phyloP scores from a whole-genome alignment of 2,797 vertebrate species.

The Heteromormyrus szaboi region DNA sequence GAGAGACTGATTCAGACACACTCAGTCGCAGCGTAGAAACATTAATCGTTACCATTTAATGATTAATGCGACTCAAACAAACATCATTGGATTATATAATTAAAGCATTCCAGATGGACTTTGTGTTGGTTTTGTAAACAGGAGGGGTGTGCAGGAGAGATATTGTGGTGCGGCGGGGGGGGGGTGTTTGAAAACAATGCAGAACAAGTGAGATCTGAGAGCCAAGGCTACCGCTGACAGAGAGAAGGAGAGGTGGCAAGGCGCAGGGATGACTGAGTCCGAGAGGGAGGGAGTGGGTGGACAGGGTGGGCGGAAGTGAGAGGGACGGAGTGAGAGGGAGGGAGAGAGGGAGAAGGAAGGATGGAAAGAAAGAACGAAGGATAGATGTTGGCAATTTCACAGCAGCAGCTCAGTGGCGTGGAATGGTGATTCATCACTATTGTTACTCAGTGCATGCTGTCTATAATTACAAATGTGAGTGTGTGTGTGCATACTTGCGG shows the following conservation, averaged over 20 bases:
- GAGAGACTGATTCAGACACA: neutral
- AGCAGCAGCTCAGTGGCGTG: neutral
- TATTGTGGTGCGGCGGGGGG: constrained; percentile 1
- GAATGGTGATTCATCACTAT: constrained; percentile 14
- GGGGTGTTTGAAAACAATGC: neutral
- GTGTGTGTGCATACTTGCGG: neutral
- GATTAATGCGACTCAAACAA: neutral
- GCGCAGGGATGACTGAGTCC: constrained; percentile 9
- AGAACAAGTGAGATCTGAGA: neutral
- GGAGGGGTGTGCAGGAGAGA: constrained; percentile 7
- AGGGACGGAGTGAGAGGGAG: constrained; percentile 20
- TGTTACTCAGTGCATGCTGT: constrained; percentile 11
- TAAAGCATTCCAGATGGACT: neutral
- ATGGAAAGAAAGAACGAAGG: constrained; percentile 29
- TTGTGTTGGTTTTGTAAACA: constrained; percentile 1
- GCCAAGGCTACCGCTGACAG: constrained; percentile 14
- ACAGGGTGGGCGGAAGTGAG: constrained; percentile 39
- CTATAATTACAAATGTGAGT: neutral
- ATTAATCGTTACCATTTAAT: neutral
- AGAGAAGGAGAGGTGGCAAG: constrained; percentile 22
- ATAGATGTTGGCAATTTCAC: constrained; percentile 16
- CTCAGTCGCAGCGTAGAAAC: neutral
- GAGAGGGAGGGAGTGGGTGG: constrained; percentile 28
- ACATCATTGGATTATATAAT: constrained; percentile 5
- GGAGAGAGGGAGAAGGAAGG: constrained; percentile 30